These are phyloP conservation scores for Drosophila bocki DNA, from an alignment of 1,140 invertebrate species.

Conservation along the genomic window DNA sequence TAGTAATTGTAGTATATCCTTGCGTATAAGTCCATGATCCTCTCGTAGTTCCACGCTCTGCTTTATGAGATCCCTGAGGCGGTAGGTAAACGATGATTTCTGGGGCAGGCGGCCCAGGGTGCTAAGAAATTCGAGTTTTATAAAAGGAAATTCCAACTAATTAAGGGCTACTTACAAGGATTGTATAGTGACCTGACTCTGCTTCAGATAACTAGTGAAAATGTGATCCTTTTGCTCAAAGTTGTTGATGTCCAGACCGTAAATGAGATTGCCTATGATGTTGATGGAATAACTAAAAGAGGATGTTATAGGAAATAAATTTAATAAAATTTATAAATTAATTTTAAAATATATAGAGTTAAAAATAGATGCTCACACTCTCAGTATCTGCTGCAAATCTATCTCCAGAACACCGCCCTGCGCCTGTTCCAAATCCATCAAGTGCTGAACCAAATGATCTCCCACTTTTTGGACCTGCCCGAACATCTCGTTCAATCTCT, in stretches of 20 bases:
- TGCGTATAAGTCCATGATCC: slow-evolving; percentile 64
- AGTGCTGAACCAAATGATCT: slow-evolving; percentile 57
- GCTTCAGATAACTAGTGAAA: slow-evolving; percentile 56
- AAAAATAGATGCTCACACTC: slow-evolving; percentile 53
- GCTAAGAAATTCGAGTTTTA: slow-evolving; percentile 20
- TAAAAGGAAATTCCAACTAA: background rate
- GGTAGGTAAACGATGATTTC: slow-evolving; percentile 71
- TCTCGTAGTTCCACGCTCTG: slow-evolving; percentile 62
- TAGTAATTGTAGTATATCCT: slow-evolving; percentile 75
- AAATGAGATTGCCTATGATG: slow-evolving; percentile 73
- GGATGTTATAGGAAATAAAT: background rate
- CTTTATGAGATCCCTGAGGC: slow-evolving; percentile 67
- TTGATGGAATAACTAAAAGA: slow-evolving; percentile 67
- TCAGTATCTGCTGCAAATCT: slow-evolving; percentile 71
- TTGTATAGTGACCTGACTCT: slow-evolving; percentile 37
- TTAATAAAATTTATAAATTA: background rate
- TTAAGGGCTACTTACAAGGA: slow-evolving; percentile 60
- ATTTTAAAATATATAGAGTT: too few relatives aligned
- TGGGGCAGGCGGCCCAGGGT: slow-evolving; percentile 61
- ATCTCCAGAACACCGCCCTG: slow-evolving; percentile 19
- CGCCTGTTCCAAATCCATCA: slow-evolving; percentile 18
- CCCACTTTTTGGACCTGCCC: slow-evolving; percentile 61
- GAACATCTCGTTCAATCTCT: slow-evolving; percentile 60
- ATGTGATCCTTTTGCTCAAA: slow-evolving; percentile 72
- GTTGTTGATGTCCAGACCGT: slow-evolving; percentile 72